Conservation (phyloP, 2,888 invertebrate genomes). For the Camptogramma bilineatum region DNA sequence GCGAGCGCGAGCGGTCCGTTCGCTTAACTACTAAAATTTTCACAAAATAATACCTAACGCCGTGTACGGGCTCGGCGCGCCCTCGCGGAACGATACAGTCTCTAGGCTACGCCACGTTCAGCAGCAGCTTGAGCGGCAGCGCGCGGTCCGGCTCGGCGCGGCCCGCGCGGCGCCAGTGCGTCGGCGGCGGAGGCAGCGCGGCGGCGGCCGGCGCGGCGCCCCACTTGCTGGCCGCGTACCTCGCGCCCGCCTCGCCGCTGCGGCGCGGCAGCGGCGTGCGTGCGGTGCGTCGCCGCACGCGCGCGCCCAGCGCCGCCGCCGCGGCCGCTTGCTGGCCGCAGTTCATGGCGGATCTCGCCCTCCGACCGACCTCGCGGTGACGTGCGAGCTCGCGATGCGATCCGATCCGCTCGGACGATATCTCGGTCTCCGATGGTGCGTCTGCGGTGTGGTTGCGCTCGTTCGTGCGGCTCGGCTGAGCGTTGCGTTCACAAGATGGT, state of each 20-base stretch:
- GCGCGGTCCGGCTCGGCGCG: conserved; percentile 83
- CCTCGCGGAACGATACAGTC: conserved; percentile 66
- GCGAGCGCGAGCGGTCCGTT: conserved; percentile 50
- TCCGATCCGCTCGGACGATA: not conserved
- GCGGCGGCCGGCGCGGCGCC: conserved; percentile 92
- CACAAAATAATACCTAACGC: conserved; percentile 85
- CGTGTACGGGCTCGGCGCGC: conserved; percentile 76
- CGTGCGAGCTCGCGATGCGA: conserved; percentile 12
- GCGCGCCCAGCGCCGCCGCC: conserved; percentile 46
- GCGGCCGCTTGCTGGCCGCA: conserved; percentile 49
- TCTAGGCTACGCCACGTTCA: conserved; percentile 84
- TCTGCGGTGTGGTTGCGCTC: conserved; percentile 54
- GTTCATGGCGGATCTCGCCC: conserved; percentile 56
- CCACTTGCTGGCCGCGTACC: conserved; percentile 91
- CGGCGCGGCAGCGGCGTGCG: conserved; percentile 56
- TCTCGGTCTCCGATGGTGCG: conserved; percentile 30
- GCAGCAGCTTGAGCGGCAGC: conserved; percentile 87
- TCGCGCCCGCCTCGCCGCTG: conserved; percentile 50
- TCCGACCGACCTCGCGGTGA: conserved; percentile 46
- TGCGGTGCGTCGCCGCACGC: conserved; percentile 59
- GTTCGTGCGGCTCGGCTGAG: not conserved
- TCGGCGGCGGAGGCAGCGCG: conserved; percentile 92
- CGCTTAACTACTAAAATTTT: conserved; percentile 84
- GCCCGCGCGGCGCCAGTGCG: conserved; percentile 88
- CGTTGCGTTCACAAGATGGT: conserved; percentile 72